phyloP scores from a whole-genome alignment of 2,113 vertebrate species.

The Empidonax traillii region DNA sequence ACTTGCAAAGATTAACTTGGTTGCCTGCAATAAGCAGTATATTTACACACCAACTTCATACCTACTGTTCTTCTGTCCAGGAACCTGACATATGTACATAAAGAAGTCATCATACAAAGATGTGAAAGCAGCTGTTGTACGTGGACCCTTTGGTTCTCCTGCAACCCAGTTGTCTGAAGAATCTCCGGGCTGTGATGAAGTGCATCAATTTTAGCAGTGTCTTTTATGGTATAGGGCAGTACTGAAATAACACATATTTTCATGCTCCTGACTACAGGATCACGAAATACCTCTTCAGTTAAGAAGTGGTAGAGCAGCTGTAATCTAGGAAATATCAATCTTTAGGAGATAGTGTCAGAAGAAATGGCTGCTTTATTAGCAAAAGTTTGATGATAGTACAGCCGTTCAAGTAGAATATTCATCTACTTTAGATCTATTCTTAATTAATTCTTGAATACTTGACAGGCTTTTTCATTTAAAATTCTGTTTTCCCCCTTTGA shows the following conservation, averaged over 20 bases:
- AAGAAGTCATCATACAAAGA: neutral
- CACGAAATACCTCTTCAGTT: neutral
- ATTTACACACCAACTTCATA: neutral
- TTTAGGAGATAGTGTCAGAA: neutral
- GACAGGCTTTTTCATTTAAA: constrained; percentile 61
- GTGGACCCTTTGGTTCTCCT: neutral
- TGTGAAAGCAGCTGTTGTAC: neutral
- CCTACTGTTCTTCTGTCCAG: neutral
- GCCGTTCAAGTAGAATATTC: constrained; percentile 30
- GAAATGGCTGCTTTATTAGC: constrained; percentile 38
- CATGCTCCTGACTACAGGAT: neutral
- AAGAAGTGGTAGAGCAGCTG: neutral
- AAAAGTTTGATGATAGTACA: constrained; percentile 21
- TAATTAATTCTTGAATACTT: constrained; percentile 63
- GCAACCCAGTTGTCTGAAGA: neutral
- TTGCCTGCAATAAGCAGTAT: neutral
- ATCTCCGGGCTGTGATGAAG: neutral
- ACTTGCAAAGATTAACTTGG: neutral
- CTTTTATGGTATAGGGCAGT: neutral
- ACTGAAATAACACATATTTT: neutral
- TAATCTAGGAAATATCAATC: neutral
- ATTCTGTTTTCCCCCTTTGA: constrained; percentile 51
- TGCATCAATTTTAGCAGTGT: neutral
- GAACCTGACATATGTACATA: neutral
- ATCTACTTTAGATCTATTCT: constrained; percentile 56